These are phyloP conservation scores for Orcinus orca DNA, from an alignment of 2,113 vertebrate genomes.

Conservation along the genomic window DNA sequence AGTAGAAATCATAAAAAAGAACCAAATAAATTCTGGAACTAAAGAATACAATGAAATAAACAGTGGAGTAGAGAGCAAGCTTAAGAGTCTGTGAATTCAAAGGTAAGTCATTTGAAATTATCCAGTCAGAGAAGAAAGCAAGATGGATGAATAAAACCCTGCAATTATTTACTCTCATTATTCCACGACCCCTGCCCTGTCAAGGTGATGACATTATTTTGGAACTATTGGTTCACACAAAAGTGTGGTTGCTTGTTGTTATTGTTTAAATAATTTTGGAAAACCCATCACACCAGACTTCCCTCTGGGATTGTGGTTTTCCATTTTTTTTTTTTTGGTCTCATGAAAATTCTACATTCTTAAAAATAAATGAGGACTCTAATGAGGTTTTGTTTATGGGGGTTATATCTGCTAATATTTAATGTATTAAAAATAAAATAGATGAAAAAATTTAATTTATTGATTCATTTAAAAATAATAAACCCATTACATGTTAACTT, in stretches of 20 bases:
- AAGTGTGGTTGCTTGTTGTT: not conserved
- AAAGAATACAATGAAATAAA: not conserved
- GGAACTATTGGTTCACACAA: not conserved
- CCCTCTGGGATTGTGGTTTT: not conserved
- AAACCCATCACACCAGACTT: not conserved
- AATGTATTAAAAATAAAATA: not conserved
- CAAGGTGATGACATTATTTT: not conserved
- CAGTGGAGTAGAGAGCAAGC: not conserved
- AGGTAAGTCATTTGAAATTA: not conserved
- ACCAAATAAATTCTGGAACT: not conserved
- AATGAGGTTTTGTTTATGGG: not conserved
- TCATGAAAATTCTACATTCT: not conserved
- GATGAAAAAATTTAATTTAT: not conserved
- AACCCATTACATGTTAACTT: not conserved
- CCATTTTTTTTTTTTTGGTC: not conserved
- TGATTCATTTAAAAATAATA: not conserved
- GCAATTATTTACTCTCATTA: not conserved
- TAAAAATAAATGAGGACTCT: not conserved
- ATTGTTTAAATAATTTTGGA: not conserved
- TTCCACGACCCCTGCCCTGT: not conserved
- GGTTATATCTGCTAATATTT: not conserved
- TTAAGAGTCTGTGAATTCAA: not conserved
- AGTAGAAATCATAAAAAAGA: not conserved
- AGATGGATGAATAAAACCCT: not conserved
- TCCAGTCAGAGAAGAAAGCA: not conserved